Evolutionary conservation across 2,113 vertebrate genomes (phyloP), one percentile per base, ranked within the genome.

Genomic region (Ceyx cyanopectus): DNA sequence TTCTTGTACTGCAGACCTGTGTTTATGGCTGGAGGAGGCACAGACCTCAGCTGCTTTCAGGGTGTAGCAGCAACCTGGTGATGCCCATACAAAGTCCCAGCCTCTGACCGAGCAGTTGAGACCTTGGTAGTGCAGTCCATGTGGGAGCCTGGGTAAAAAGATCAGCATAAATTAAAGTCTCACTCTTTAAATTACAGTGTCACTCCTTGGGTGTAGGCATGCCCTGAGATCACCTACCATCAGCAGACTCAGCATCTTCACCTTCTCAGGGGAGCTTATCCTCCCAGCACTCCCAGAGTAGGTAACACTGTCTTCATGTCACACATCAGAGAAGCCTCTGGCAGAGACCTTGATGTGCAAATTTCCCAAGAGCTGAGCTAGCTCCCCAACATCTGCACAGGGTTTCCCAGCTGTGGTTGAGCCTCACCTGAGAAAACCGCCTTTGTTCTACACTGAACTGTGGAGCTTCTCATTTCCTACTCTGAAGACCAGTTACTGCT

Each of bases 291-390:
- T 81, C n/a, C 56, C 29, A 27, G 40, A 51, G 29, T 29, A 72
- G n/a, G 53, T 24, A 56, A 32, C 0, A 0, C 26, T 9, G 10
- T 13, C 78, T 56, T 41, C 67, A 7, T 2, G 5, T 29, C 78
- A 46, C 34, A 12, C 23, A 8, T 21, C n/a, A 66, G 63, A 46
- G 68, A 56, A 76, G 24, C 29, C 72, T 50, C 73, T 56, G 68
- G n/a, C 63, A 27, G n/a, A 9, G 54, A 60, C 4, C 2, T 8
- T 24, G 57, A 61, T 26, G 51, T 63, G 41, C 41, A 22, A 40
- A 19, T 56, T 56, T 45, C n/a, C 46, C 34, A 30, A 40, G 86
- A 76, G 32, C 72, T 65, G 20, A 86, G 67, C 60, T 27, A 40
- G 20, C 34, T 74, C 22, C 50, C 19, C 23, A 45, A 1, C 17